Evolutionary conservation across 2,113 vertebrate genomes (phyloP), one percentile per base, ranked within the genome.

Genomic region (Strigops habroptila): DNA sequence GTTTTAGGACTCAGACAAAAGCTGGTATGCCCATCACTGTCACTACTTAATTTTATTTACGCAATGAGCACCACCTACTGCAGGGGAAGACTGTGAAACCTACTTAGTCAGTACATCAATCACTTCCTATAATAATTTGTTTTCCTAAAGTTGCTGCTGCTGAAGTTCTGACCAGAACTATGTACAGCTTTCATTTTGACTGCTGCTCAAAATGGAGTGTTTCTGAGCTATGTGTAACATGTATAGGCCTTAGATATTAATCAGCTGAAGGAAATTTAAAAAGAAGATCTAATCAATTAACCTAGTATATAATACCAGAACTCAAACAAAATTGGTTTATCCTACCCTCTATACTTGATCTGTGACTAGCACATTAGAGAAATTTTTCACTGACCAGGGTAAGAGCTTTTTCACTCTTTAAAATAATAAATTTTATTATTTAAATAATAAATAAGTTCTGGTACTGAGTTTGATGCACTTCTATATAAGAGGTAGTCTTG

Each of bases 61-160:
- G 88, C 91, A 93, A 74, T 84, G 95, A 96, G 90, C 88, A 95
- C 95, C 93, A 95, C 95, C 93, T 97, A 96, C 95, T 94, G 96
- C 92, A 96, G 86, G 93, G 96, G 96, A 96, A 91, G 91, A 94
- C 55, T 95, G 86, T 88, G n/a, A n/a, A 94, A 92, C 80, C 83
- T 87, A 73, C 73, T 95, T 81, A 95, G 90, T 94, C 77, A 86
- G 82, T 82, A 57, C 73, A 95, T 96, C 92, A 94, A 91, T 91
- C 88, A 93, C 82, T 92, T 94, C 68, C 92, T 88, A 64, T 86
- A 93, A 81, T 82, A 82, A 93, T 93, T 95, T 92, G 25, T 90
- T 96, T 93, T 92, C 52, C 77, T 92, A 88, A 94, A 88, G 91
- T 77, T 78, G 49, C 62, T 88, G 71, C 52, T 68, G 83, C 28